These are phyloP conservation scores for Macrotrachela quadricornifera DNA, from an alignment of 1,140 invertebrate genomes.

Conservation along the genomic window DNA sequence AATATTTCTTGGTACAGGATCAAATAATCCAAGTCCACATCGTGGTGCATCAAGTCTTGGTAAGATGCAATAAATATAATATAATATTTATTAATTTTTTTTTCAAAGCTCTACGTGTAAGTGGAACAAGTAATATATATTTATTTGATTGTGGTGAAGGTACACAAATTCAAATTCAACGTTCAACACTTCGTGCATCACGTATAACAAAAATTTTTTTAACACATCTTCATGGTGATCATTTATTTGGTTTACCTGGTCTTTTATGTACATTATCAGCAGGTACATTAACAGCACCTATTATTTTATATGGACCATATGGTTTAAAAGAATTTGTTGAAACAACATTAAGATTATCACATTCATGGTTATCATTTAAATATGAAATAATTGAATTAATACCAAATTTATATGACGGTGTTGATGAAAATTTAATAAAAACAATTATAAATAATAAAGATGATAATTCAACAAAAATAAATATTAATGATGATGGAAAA, in stretches of 20 bases:
- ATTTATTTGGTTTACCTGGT: conserved; percentile 34
- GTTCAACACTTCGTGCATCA: conserved; percentile 21
- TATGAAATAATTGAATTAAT: conserved; percentile 29
- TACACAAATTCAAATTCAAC: conserved; percentile 33
- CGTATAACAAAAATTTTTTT: conserved; percentile 34
- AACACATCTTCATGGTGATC: conserved; percentile 36
- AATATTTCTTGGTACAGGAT: conserved; percentile 29
- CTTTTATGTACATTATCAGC: conserved; percentile 29
- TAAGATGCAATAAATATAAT: conserved; percentile 6
- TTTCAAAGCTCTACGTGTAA: not conserved
- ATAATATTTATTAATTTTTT: not conserved
- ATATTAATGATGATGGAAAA: conserved; percentile 13
- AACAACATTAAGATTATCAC: conserved; percentile 20
- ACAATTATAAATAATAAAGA: conserved; percentile 15
- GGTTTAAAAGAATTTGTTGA: conserved; percentile 24
- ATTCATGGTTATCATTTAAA: conserved; percentile 21
- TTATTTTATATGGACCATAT: conserved; percentile 30
- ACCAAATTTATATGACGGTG: conserved; percentile 10
- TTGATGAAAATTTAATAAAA: conserved; percentile 11
- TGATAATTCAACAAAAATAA: conserved; percentile 15
- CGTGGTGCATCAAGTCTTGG: conserved; percentile 25
- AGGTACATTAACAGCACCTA: conserved; percentile 16
- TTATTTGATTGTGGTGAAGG: conserved; percentile 36
- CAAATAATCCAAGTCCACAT: conserved; percentile 25
- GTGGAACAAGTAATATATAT: conserved; percentile 28